Evolutionary conservation across 2,797 vertebrate genomes (phyloP), one percentile per base, ranked within the genome.

Genomic region (Mormyrus proboscirostris): DNA sequence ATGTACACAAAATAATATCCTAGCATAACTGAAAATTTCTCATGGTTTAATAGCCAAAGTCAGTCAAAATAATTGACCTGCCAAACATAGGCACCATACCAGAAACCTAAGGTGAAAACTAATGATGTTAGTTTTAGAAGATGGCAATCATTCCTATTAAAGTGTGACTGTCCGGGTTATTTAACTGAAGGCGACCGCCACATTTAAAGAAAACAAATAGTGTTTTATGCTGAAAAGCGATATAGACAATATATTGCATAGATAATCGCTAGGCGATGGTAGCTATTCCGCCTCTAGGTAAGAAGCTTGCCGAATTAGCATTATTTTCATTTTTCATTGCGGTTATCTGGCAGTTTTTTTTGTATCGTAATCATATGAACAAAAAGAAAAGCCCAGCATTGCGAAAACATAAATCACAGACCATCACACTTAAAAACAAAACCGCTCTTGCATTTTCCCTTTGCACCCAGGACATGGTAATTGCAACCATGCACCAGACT

Each of bases 51-150:
- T 57, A 86, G 7, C n/a, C 53, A 55, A 14, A 89, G 57, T 86
- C 16, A 41, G 38, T 83, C 51, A 47, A 22, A 22, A 22, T 25
- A 47, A 47, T 44, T 14, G 16, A 86, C 49, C 47, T 33, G 4
- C 19, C 62, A 38, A 85, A 50, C 22, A 86, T 87, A 89, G 62
- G 89, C 83, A 89, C 84, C 79, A 50, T 25, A 65, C 4, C 25
- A 14, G 2, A 73, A 88, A 79, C n/a, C 19, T 38, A 83, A 22
- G 9, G 73, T 33, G 22, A 65, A 69, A 41, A 6, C 10, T 1
- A 49, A 73, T 9, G 2, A 6, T 19, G 47, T 51, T 73, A 22
- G 6, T 51, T 84, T 47, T 50, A 84, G 44, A n/a, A 47, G 55
- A 3, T 50, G 6, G 8, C 7, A 44, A 16, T 76, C 33, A 44